phyloP scores from a whole-genome alignment of 2,797 vertebrate species.

The Urosaurus nigricauda region DNA sequence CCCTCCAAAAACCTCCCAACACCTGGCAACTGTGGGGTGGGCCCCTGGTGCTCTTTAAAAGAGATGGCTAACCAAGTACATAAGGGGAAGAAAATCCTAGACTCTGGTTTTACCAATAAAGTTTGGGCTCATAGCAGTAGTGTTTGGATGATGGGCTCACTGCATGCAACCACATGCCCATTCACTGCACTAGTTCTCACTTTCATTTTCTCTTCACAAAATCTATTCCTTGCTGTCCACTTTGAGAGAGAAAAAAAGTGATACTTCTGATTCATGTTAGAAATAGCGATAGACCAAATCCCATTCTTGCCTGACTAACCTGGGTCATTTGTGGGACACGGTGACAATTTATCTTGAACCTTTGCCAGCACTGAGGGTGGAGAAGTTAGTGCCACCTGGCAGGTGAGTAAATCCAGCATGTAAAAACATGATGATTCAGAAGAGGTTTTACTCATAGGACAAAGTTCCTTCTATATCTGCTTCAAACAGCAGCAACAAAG shows the following conservation, averaged over 20 bases:
- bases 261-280: background rate
- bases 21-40: no score
- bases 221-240: accelerated
- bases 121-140: background rate
- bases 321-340: accelerated
- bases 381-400: accelerated
- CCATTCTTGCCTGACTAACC: background rate
- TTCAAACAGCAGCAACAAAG: background rate
- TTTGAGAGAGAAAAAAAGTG: no score
- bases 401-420: background rate
- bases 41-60: no score
- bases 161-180: background rate
- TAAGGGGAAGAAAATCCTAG: no score
- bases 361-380: accelerated
- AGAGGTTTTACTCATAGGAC: background rate
- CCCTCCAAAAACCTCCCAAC: no score
- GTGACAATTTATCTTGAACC: background rate
- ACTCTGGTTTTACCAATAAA: background rate
- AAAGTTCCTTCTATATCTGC: background rate
- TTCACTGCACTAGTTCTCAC: background rate
- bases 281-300: accelerated
- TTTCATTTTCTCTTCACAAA: accelerated
- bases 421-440: accelerated
- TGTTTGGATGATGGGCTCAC: background rate
- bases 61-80: no score